Percentiles rank a stretch among this genome's conserved stretches.
Conservation (phyloP, 2,888 invertebrate genomes). For the Eupithecia insigniata region DNA sequence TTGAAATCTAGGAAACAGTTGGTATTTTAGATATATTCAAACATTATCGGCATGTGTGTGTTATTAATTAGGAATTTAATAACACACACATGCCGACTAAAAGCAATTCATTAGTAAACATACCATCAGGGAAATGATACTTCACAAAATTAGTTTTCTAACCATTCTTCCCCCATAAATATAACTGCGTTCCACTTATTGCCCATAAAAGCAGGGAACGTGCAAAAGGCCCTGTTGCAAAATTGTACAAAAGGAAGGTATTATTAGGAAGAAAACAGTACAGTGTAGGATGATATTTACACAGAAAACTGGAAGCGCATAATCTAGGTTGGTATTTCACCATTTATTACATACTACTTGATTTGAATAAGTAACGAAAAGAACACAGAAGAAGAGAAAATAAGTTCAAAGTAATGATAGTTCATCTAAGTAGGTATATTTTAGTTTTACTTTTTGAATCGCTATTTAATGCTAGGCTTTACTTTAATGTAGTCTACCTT, state of each 20-base stretch:
- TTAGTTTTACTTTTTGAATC: neutral
- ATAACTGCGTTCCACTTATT: constrained; percentile 84
- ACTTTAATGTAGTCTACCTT: neutral
- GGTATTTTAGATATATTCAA: neutral
- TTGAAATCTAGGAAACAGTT: neutral
- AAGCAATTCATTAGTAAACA: constrained; percentile 18
- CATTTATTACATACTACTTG: neutral
- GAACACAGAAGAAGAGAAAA: neutral
- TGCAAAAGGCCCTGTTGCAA: constrained; percentile 83
- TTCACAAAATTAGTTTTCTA: constrained; percentile 80
- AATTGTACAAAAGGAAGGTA: constrained; percentile 84
- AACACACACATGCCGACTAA: neutral
- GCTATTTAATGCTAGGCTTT: neutral
- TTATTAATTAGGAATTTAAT: constrained; percentile 4
- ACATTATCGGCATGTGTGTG: no score
- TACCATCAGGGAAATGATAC: constrained; percentile 62
- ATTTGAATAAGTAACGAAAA: no score
- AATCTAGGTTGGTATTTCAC: constrained; percentile 1
- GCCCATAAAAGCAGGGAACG: constrained; percentile 83
- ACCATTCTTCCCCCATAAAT: constrained; percentile 81
- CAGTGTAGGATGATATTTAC: constrained; percentile 17
- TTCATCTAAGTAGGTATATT: neutral
- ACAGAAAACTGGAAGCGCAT: constrained; percentile 8
- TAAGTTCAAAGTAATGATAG: neutral
- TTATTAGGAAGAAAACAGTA: constrained; percentile 62